These are phyloP conservation scores for Protobothrops mucrosquamatus DNA, from an alignment of 2,113 vertebrate species.

Conservation along the genomic window DNA sequence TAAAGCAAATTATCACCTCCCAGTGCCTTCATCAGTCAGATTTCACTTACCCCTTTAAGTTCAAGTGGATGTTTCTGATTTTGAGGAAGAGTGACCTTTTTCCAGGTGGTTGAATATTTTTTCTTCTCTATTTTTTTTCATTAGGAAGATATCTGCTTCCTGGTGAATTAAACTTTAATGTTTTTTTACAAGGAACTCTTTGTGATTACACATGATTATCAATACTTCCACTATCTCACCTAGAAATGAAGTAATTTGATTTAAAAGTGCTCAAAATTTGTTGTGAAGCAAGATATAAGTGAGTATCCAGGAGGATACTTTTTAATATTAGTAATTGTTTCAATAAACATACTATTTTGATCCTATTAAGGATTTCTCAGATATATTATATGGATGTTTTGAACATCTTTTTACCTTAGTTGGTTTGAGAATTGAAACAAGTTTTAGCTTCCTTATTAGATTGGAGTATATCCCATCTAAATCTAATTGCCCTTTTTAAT, in stretches of 20 bases:
- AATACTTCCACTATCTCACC: not conserved
- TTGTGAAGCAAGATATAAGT: not conserved
- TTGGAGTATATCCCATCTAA: not conserved
- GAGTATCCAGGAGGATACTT: not conserved
- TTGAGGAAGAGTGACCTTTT: not conserved
- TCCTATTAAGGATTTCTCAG: not conserved
- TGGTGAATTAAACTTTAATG: not conserved
- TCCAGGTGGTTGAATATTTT: not conserved
- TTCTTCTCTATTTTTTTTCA: not conserved
- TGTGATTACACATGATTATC: not conserved
- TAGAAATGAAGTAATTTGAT: not conserved
- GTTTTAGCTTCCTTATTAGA: not conserved
- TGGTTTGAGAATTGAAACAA: not conserved
- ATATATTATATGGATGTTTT: not conserved
- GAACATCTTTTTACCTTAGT: not conserved
- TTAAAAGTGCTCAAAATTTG: not conserved
- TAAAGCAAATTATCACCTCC: not conserved
- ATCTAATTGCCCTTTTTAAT: not conserved
- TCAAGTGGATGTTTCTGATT: not conserved
- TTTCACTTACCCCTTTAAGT: not conserved
- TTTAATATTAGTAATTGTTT: not conserved
- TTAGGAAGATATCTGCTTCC: not conserved
- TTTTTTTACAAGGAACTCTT: not conserved
- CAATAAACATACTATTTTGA: not conserved
- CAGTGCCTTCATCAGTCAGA: not conserved